Base-by-base conservation (phyloP, 2,888 invertebrate species). In the Eupithecia pulchellata region DNA sequence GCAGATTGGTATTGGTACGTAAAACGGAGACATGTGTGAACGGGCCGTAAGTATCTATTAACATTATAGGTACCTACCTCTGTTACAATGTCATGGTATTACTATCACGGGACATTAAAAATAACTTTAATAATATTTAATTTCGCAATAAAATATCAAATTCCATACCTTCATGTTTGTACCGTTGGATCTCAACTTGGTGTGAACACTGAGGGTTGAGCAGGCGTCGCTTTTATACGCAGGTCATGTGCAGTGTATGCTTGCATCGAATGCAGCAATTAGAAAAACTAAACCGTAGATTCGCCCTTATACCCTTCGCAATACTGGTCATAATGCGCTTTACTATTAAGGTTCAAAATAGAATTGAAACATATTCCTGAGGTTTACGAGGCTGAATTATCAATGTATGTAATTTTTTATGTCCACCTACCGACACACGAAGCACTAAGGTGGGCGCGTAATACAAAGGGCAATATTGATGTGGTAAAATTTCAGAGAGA, bases 161-260 rank as follows among this genome's bases (percentile, higher is more conserved):
- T 71, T 66, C 69, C 81, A 70, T 91, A 91, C 93, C 93, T 93
- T 91, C 93, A 93, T 93, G 82, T 85, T 76, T 91, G 88, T 73
- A 69, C 67, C 77, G 78, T 90, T 86, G 78, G 80, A 86, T 82
- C 78, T 84, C 80, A 79, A 81, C 86, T 81, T 79, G 85, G 83
- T 89, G 84, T 92, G 92, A 86, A 84, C 81, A 84, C 73, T 72
- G 81, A 85, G 82, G 91, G 91, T 84, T 87, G 87, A 78, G 78
- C 79, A 82, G 75, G 66, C 82, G 78, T 71, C 73, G 83, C 88
- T 92, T 92, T 87, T 92, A 92, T 92, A 92, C 87, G 81, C 82
- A 80, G 78, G 72, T 75, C 82, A 80, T 78, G 72, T 75, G 75
- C 73, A 79, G 75, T 73, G 69, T 75, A 77, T 74, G 79, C 81